A percentile compares a stretch with the other conserved stretches of the same genome.
These are phyloP conservation scores for Pristiophorus japonicus DNA, from an alignment of 2,113 vertebrate genomes.

Conservation along the genomic window DNA sequence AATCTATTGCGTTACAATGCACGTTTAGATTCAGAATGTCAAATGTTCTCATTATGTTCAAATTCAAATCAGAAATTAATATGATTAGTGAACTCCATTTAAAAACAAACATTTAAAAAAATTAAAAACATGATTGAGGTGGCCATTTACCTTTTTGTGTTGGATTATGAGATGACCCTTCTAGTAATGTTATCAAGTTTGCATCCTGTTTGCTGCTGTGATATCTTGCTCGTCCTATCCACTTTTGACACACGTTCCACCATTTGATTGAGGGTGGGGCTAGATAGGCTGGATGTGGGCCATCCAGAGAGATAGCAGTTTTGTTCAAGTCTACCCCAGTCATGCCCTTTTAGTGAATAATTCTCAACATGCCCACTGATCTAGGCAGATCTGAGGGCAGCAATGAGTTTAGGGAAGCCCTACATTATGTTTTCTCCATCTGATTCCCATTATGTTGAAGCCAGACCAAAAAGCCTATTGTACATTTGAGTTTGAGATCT, in stretches of 20 bases:
- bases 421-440: neutral
- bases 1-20: neutral
- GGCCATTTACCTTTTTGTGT: neutral
- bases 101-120: neutral
- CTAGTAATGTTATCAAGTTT: no score
- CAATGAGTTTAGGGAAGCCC: neutral
- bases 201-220: no score
- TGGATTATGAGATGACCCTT: neutral
- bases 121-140: neutral
- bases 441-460: no score
- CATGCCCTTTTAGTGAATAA: neutral
- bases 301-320: neutral
- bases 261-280: neutral
- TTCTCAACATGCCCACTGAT: neutral
- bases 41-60: neutral
- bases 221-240: neutral
- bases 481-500: neutral
- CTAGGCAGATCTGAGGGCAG: neutral
- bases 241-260: neutral
- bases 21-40: neutral
- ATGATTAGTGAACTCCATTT: neutral
- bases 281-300: neutral
- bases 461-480: neutral
- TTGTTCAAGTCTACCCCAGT: neutral
- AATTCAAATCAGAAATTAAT: neutral